Conservation (phyloP, 2,113 vertebrate genomes). For the Synodontis membranacea region DNA sequence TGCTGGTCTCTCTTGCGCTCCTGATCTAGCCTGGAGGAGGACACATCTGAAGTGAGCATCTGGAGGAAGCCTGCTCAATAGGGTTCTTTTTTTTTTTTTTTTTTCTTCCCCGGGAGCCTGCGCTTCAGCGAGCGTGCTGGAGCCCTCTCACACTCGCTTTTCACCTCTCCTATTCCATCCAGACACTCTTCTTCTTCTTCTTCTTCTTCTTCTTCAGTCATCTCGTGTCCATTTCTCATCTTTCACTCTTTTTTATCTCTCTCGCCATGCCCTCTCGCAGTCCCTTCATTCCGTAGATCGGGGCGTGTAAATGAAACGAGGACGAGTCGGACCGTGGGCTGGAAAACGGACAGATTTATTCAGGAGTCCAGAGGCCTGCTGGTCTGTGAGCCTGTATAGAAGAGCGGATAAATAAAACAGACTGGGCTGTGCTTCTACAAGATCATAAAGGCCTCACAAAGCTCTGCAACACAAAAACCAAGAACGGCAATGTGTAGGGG, state of each 20-base stretch:
- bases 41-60: slow-evolving; percentile 59
- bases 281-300: slow-evolving; percentile 10
- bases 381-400: slow-evolving; percentile 35
- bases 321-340: slow-evolving; percentile 6
- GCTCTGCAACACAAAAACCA: slow-evolving; percentile 38
- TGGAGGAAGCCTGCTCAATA: slow-evolving; percentile 62
- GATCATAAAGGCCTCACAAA: slow-evolving; percentile 58
- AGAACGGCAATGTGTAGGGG: slow-evolving; percentile 10
- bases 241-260: slow-evolving; percentile 26
- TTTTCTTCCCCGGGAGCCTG: slow-evolving; percentile 59
- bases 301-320: slow-evolving; percentile 51
- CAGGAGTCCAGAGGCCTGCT: slow-evolving; percentile 27
- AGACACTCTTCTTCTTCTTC: slow-evolving; percentile 35
- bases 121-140: slow-evolving; percentile 62
- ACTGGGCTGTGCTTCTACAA: slow-evolving; percentile 45
- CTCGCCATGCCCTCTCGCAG: background rate
- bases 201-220: slow-evolving; percentile 31
- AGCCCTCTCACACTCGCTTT: slow-evolving; percentile 38
- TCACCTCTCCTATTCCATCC: slow-evolving; percentile 24
- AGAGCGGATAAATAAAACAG: slow-evolving; percentile 52
- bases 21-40: slow-evolving; percentile 69
- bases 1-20: slow-evolving; percentile 60
- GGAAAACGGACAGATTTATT: slow-evolving; percentile 56
- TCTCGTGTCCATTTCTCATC: slow-evolving; percentile 25
- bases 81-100: slow-evolving; percentile 52